A percentile compares a stretch with the other conserved stretches of the same genome.
Evolutionary conservation across 2,113 vertebrate genomes (phyloP).

Genomic region (Psephotus haematonotus): DNA sequence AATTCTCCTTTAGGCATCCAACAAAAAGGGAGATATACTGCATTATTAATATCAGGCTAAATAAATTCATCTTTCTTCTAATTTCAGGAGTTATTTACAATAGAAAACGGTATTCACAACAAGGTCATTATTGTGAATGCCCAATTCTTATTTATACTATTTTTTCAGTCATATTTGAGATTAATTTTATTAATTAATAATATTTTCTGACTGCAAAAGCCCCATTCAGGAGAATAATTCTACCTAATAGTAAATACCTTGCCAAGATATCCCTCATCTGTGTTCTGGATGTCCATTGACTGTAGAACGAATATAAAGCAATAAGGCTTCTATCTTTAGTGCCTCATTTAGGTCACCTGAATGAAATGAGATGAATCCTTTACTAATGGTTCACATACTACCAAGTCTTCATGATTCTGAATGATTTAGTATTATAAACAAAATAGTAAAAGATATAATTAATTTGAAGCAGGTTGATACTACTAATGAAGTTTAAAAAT

Average conservation of each 20-base stretch:
- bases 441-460: background rate
- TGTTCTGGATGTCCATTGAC: background rate
- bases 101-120: background rate
- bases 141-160: background rate
- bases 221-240: background rate
- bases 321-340: background rate
- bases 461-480: background rate
- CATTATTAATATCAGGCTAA: background rate
- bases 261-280: background rate
- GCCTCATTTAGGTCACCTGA: background rate
- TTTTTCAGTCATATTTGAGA: background rate
- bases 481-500: background rate
- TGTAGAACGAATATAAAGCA: background rate
- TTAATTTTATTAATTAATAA: background rate
- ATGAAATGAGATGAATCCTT: background rate
- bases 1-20: background rate
- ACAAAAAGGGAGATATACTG: background rate
- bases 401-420: background rate
- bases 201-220: background rate
- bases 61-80: background rate
- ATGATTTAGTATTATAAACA: background rate
- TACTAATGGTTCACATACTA: background rate
- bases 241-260: background rate
- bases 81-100: background rate
- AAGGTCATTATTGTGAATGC: background rate